Evolutionary conservation across 2,888 invertebrate genomes (phyloP), one percentile per base, ranked within the genome.

Genomic region (Rhodophaea formosa): DNA sequence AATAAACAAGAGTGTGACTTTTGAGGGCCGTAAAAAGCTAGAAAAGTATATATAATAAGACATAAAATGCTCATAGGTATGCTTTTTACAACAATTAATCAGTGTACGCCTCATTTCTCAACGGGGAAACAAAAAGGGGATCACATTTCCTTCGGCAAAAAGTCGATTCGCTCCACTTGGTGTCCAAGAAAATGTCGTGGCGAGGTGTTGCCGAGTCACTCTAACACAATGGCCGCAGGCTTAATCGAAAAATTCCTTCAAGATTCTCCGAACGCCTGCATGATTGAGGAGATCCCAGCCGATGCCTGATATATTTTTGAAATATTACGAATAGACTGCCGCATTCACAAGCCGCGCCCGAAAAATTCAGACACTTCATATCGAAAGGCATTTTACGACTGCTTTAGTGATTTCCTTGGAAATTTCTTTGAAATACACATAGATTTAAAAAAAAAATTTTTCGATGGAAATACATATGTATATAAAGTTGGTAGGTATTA

Each of bases 171-270:
- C 44, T 32, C 16, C 53, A 29, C 43, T 54, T 43, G 47, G 16
- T 46, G 32, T 56, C 43, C 56, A 56, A 49, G 56, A 32, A 56
- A 49, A 56, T 56, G 43, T 56, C 56, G 15, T 7, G 49, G 15
- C 23, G 30, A 39, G 46, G 42, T 49, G 56, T 49, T 17, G 53
- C 29, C 58, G 55, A 61, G 61, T 57, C 61, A 61, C 57, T 54
- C 30, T 53, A 45, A 55, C 54, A 60, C 59, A 52, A 55, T 59
- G 61, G 59, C 59, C 43, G 55, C 57, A 53, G 59, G 60, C 63
- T 65, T 68, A 66, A 68, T 68, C 61, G 65, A 68, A 68, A 68
- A 68, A 68, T 68, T 68, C 68, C 66, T 59, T 45, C 43, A 56
- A 59, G 60, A 61, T 52, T 58, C 62, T 57, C 43, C 55, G 58